Conservation (phyloP, 2,888 invertebrate species). For the Gisinianus flammeolus region DNA sequence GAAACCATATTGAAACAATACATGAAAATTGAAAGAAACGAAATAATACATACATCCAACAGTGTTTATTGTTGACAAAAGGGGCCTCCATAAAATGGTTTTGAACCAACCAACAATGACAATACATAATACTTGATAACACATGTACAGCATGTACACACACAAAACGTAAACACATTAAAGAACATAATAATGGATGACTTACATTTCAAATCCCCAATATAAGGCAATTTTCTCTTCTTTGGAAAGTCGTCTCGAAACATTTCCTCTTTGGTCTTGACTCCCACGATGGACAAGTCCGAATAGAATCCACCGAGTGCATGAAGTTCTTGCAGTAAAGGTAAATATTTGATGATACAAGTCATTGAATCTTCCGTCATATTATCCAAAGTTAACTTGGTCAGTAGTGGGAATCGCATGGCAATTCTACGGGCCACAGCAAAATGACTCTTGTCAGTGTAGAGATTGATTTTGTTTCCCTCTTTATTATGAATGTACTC, state of each 20-base stretch:
- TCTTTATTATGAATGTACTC: conserved; percentile 18
- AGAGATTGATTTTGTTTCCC: conserved; percentile 6
- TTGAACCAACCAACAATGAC: background rate
- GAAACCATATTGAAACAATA: no score
- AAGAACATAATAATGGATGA: background rate
- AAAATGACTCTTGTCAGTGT: background rate
- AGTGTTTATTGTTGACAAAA: no score
- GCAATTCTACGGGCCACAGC: conserved; percentile 15
- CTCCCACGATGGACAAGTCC: conserved; percentile 19
- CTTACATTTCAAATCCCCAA: conserved; percentile 26
- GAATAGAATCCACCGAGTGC: conserved; percentile 25
- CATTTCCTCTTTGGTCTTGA: conserved; percentile 4
- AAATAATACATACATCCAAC: no score
- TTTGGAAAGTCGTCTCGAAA: background rate
- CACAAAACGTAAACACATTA: background rate
- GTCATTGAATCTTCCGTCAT: conserved; percentile 27
- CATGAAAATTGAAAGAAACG: no score
- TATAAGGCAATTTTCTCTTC: conserved; percentile 14
- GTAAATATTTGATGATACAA: conserved; percentile 27
- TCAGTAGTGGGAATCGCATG: conserved; percentile 21
- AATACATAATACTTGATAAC: background rate
- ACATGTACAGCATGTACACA: background rate
- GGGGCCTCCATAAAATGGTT: background rate
- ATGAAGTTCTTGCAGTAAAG: conserved; percentile 2
- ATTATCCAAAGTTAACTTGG: conserved; percentile 19